Conservation (phyloP, 2,888 invertebrate species). For the Drosophila antonietae region DNA sequence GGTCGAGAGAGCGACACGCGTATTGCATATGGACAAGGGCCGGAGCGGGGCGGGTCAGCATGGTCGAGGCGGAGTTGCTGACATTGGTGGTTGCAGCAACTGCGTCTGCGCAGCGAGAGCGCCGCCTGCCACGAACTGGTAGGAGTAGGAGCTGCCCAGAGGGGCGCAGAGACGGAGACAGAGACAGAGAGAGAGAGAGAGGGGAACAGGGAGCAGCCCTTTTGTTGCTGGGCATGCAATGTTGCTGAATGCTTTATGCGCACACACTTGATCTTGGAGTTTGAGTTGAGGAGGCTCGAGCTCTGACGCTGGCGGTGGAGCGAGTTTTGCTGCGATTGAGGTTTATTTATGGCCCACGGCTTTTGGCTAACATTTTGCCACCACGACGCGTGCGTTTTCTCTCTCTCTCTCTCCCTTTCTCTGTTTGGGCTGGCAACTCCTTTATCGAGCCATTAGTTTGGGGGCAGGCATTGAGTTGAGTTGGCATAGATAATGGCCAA, state of each 20-base stretch:
- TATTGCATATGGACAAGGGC: conserved; percentile 40
- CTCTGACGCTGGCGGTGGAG: conserved; percentile 6
- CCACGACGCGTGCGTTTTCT: conserved; percentile 49
- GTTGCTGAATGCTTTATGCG: conserved; percentile 54
- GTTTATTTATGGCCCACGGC: conserved; percentile 79
- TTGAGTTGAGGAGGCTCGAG: neutral
- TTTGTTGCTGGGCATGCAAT: conserved; percentile 35
- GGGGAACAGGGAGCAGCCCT: conserved; percentile 23
- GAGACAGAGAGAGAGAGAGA: neutral
- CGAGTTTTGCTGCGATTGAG: conserved; percentile 64
- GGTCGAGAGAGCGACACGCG: conserved; percentile 75
- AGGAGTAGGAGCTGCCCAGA: neutral
- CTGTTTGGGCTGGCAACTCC: conserved; percentile 37
- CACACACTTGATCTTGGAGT: conserved; percentile 28
- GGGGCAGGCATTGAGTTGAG: conserved; percentile 53
- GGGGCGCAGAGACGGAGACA: too few relatives aligned
- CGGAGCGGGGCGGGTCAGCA: conserved; percentile 19
- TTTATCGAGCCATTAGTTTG: conserved; percentile 17
- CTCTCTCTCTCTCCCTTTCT: conserved; percentile 13
- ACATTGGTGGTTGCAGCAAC: conserved; percentile 60
- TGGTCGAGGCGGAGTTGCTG: conserved; percentile 63
- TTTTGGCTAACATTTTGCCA: conserved; percentile 65
- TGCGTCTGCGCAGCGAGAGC: conserved; percentile 73
- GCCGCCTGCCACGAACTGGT: neutral
- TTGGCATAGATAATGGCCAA: conserved; percentile 72